phyloP scores from a whole-genome alignment of 2,113 vertebrate genomes.

The Mastomys coucha region DNA sequence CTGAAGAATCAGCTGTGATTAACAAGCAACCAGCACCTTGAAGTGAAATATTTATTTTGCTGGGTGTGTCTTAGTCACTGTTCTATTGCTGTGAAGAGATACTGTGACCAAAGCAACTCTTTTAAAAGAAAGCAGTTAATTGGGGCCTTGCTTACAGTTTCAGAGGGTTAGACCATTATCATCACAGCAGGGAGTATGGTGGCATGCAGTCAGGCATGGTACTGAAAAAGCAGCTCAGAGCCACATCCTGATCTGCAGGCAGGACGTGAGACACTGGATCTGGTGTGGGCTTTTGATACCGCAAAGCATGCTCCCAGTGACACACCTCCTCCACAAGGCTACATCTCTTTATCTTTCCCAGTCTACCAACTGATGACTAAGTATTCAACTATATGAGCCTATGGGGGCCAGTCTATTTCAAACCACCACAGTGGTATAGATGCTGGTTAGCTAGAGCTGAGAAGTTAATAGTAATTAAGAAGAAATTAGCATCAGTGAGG shows the following conservation, averaged over 20 bases:
- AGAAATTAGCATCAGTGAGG: neutral
- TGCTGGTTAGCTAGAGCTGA: neutral
- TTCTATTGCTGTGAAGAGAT: neutral
- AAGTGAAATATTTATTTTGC: neutral
- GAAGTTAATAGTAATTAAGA: neutral
- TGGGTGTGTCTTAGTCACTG: neutral
- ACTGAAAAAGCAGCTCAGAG: neutral
- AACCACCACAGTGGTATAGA: neutral
- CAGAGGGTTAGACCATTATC: neutral
- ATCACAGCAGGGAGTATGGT: neutral
- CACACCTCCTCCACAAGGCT: neutral
- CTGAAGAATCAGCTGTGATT: neutral
- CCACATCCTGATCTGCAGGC: neutral
- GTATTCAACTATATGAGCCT: neutral
- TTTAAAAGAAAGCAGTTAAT: neutral
- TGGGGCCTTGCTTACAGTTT: neutral
- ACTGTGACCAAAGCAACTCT: neutral
- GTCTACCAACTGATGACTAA: neutral
- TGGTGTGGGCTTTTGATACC: neutral
- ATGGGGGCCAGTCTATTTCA: neutral
- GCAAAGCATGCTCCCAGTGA: neutral
- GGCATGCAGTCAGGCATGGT: neutral
- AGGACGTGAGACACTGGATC: neutral
- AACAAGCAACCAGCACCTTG: neutral
- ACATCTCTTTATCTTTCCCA: neutral